A percentile compares a stretch with the other conserved stretches of the same genome.
phyloP scores from a whole-genome alignment of 2,888 invertebrate species.

The Lasioglossum calceatum region DNA sequence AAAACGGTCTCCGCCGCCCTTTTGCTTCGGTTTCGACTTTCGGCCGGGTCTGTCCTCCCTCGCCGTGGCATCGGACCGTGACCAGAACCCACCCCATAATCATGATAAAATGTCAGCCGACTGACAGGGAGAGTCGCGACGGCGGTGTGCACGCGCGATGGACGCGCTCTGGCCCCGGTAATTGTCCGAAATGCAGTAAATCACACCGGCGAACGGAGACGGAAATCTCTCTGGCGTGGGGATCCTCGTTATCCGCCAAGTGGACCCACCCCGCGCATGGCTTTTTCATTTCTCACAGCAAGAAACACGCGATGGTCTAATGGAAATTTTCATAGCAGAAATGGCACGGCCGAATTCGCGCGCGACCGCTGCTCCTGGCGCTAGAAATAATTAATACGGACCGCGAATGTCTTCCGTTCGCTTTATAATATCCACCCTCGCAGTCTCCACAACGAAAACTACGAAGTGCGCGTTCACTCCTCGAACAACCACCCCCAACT shows the following conservation, averaged over 20 bases:
- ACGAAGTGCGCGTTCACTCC: background rate
- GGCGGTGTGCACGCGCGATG: background rate
- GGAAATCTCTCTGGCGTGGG: slow-evolving; percentile 44
- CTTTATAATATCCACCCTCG: background rate
- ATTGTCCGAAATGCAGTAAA: slow-evolving; percentile 50
- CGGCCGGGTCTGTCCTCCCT: slow-evolving; percentile 4
- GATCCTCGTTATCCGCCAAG: slow-evolving; percentile 1
- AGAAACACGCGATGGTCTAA: background rate
- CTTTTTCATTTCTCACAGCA: slow-evolving; percentile 23
- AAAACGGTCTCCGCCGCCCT: slow-evolving; percentile 66
- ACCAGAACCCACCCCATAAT: slow-evolving; percentile 63
- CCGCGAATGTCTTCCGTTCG: too few species aligned
- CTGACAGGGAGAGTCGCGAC: slow-evolving; percentile 35
- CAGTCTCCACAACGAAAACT: background rate
- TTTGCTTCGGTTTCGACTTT: slow-evolving; percentile 59
- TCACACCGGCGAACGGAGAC: slow-evolving; percentile 27
- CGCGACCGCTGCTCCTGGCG: background rate
- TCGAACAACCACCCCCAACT: background rate
- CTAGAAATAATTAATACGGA: background rate
- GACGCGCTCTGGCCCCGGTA: slow-evolving; percentile 32
- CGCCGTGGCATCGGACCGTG: slow-evolving; percentile 28
- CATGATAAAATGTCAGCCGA: slow-evolving; percentile 74
- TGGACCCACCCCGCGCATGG: background rate
- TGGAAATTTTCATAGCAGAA: background rate
- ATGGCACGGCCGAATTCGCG: background rate